Evolutionary conservation across 2,797 vertebrate genomes (phyloP).

Genomic region (Cygnus olor): DNA sequence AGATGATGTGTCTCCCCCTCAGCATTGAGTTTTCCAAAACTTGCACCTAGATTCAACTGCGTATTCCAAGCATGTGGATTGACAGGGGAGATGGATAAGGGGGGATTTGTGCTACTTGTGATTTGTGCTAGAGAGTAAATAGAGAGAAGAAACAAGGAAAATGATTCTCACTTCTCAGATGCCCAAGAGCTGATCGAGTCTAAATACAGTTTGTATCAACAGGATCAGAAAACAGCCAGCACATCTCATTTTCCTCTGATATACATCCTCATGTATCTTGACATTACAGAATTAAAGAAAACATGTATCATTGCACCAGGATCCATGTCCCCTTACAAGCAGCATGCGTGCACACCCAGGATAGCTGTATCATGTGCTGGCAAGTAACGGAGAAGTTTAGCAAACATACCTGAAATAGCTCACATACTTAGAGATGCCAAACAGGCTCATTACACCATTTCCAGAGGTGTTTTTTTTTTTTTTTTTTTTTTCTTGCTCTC

Average conservation of each 20-base stretch:
- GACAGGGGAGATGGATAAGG: neutral
- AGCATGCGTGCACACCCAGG: neutral
- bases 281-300: neutral
- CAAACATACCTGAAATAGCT: conserved; percentile 61
- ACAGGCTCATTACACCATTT: neutral
- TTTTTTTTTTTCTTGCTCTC: neutral
- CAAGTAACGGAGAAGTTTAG: conserved; percentile 27
- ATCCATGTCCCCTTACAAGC: neutral
- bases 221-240: neutral
- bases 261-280: neutral
- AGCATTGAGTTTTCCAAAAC: neutral
- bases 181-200: neutral
- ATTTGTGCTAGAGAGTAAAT: neutral
- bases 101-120: neutral
- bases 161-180: neutral
- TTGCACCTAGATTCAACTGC: conserved; percentile 6
- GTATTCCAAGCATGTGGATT: neutral
- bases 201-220: neutral
- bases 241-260: neutral
- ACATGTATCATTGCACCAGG: neutral
- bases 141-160: neutral
- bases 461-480: neutral
- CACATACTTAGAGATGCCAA: conserved; percentile 3
- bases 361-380: conserved; percentile 31
- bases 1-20: neutral